Percentiles rank a stretch among this genome's conserved stretches.
Evolutionary conservation across 2,113 vertebrate species (phyloP).

Genomic region (Toxotes jaculatrix): DNA sequence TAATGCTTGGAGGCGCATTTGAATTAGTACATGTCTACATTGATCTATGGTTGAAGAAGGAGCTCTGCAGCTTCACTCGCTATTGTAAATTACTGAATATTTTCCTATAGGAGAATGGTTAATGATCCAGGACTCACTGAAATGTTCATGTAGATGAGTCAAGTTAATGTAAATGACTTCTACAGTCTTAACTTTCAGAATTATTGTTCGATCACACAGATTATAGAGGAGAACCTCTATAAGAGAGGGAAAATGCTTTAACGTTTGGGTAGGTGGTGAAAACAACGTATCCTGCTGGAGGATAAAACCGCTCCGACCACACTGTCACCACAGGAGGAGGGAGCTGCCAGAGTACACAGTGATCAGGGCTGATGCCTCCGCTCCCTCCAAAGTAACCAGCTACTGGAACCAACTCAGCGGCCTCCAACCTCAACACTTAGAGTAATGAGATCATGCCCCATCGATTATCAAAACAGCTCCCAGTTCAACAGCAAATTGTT

Average conservation of each 20-base stretch:
- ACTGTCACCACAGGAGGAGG: conserved; percentile 1
- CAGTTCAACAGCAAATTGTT: conserved; percentile 2
- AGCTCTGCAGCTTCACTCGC: neutral
- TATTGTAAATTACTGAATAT: neutral
- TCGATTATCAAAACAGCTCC: conserved; percentile 30
- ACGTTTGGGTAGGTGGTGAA: conserved; percentile 28
- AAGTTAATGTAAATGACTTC: too few relatives aligned
- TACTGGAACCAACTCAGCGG: conserved; percentile 24
- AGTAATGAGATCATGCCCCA: conserved; percentile 31
- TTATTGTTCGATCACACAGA: neutral
- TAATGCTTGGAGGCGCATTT: too few relatives aligned
- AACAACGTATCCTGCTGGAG: conserved; percentile 29
- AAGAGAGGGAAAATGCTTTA: neutral
- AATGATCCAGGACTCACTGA: neutral
- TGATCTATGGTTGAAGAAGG: neutral
- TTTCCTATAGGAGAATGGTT: too few relatives aligned
- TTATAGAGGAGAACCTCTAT: neutral
- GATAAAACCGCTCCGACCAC: conserved; percentile 16
- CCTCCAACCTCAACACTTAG: neutral
- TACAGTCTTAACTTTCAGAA: neutral
- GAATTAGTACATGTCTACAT: neutral
- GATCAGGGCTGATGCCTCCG: neutral
- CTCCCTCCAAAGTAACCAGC: conserved; percentile 33
- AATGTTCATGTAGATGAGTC: too few relatives aligned
- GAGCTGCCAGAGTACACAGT: conserved; percentile 25